phyloP scores from a whole-genome alignment of 1,140 invertebrate genomes.

The Drosophila santomea region DNA sequence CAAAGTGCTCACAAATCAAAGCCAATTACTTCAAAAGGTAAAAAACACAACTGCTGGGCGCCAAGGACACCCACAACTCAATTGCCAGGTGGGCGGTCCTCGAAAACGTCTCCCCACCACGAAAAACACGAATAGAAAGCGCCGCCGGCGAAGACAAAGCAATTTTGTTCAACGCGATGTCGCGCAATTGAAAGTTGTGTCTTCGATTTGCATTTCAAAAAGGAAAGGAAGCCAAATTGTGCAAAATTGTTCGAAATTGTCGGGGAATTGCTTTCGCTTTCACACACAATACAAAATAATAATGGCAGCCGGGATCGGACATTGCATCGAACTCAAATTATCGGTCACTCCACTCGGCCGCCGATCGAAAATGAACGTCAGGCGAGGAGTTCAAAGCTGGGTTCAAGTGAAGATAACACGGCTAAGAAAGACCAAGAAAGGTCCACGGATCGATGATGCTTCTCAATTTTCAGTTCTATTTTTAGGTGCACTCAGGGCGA shows the following conservation, averaged over 20 bases:
- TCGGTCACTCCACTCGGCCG: slow-evolving; percentile 71
- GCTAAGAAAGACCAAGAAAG: not conserved
- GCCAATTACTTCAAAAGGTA: slow-evolving; percentile 53
- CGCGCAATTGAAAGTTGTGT: slow-evolving; percentile 75
- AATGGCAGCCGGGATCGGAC: slow-evolving; percentile 53
- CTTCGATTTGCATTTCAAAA: slow-evolving; percentile 78
- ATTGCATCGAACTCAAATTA: slow-evolving; percentile 71
- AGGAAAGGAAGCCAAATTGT: slow-evolving; percentile 62
- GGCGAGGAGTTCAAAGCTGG: slow-evolving; percentile 12
- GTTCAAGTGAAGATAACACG: slow-evolving; percentile 28
- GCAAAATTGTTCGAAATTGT: slow-evolving; percentile 47
- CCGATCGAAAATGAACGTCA: slow-evolving; percentile 46
- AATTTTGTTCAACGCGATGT: slow-evolving; percentile 60
- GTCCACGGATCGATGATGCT: slow-evolving; percentile 1
- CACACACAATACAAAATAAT: slow-evolving; percentile 38
- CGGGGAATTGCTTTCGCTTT: slow-evolving; percentile 71
- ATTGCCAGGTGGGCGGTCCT: slow-evolving; percentile 29
- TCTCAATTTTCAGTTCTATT: slow-evolving; percentile 8
- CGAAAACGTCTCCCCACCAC: slow-evolving; percentile 2
- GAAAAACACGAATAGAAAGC: slow-evolving; percentile 48
- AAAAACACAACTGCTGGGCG: not conserved
- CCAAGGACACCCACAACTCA: slow-evolving; percentile 36
- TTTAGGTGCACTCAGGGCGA: not conserved
- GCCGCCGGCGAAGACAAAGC: slow-evolving; percentile 49
- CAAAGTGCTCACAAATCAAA: slow-evolving; percentile 58